Base-by-base conservation (phyloP, 2,797 vertebrate genomes). In the Gymnothorax reevesii region DNA sequence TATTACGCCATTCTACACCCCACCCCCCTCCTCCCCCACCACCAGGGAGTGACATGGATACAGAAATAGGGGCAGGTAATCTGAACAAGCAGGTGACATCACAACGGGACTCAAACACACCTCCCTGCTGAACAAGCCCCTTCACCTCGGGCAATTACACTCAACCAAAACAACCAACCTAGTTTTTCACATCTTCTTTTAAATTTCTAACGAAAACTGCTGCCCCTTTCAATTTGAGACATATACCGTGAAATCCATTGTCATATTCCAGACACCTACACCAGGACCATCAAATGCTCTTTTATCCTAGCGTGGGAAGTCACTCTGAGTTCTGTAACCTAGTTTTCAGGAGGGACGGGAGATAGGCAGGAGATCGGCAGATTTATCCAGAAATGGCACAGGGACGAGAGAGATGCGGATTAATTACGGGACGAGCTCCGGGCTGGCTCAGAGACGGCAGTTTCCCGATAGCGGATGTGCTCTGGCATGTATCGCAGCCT, bases 11-110 rank as follows among this genome's bases (percentile, higher is more conserved):
- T 2, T 42, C 33, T 42, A 42, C 33, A n/a, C 75, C 27, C n/a
- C 20, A 33, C 20, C 10, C 27, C n/a, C 20, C 86, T 52, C 49
- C 73, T 7, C 27, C 69, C 55, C 33, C 59, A 42, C n/a, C 25
- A 49, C 27, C n/a, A 62, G 12, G 77, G 42, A 15, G 17, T 1
- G 10, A 20, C 7, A 55, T 17, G 2, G 77, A 54, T 13, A 54
- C 64, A 84, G 52, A 83, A 73, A 86, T 15, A 71, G 83, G 33
- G 27, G 60, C 20, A 57, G 75, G 54, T 64, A 49, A 8, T 64
- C 66, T 22, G 59, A 3, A 42, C 57, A 60, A 17, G 54, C 77
- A 13, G 33, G 13, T 17, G 42, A 77, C 73, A 52, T 77, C 7
- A 52, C 13, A 77, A 42, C 42, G 17, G 73, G 73, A 12, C 42